Percentiles rank a stretch among this genome's conserved stretches.
Evolutionary conservation across 2,797 vertebrate species (phyloP).

Genomic region (Sorex maritimensis): DNA sequence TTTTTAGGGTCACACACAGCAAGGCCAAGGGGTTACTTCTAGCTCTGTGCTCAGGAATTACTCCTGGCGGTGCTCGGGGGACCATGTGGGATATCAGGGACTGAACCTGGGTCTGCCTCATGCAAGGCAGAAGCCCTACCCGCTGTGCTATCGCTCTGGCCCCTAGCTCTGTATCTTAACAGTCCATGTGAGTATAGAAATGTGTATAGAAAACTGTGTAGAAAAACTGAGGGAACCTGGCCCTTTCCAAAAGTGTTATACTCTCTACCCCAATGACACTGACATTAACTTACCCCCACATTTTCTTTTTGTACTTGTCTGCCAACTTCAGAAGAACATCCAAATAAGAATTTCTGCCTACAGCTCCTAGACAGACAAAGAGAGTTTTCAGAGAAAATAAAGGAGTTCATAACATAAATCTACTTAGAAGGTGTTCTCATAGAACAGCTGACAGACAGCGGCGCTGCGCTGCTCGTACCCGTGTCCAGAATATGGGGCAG

Average conservation of each 20-base stretch:
- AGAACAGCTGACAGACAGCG: background rate
- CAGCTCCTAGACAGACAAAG: constrained; percentile 92
- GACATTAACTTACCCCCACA: constrained; percentile 96
- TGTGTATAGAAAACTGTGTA: too few species aligned
- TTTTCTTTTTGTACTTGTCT: constrained; percentile 99
- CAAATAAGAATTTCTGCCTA: constrained; percentile 96
- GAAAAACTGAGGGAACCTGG: background rate
- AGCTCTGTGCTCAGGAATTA: too few species aligned
- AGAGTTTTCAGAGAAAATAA: background rate
- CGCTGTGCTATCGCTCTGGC: too few species aligned
- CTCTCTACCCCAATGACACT: fast-evolving
- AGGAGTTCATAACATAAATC: fast-evolving
- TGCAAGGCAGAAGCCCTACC: too few species aligned
- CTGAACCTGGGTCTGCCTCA: too few species aligned
- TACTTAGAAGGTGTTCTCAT: background rate
- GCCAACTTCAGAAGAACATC: constrained; percentile 97
- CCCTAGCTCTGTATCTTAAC: too few species aligned
- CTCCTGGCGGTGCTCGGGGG: too few species aligned
- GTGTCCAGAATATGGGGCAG: constrained; percentile 98
- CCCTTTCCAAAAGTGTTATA: background rate
- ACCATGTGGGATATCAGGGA: too few species aligned
- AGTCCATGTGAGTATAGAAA: too few species aligned
- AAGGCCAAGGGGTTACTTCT: too few species aligned
- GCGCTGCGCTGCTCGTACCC: constrained; percentile 89
- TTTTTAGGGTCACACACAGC: too few species aligned